Conservation (phyloP, 2,888 invertebrate species). For the Lepidocyrtoides sp. region DNA sequence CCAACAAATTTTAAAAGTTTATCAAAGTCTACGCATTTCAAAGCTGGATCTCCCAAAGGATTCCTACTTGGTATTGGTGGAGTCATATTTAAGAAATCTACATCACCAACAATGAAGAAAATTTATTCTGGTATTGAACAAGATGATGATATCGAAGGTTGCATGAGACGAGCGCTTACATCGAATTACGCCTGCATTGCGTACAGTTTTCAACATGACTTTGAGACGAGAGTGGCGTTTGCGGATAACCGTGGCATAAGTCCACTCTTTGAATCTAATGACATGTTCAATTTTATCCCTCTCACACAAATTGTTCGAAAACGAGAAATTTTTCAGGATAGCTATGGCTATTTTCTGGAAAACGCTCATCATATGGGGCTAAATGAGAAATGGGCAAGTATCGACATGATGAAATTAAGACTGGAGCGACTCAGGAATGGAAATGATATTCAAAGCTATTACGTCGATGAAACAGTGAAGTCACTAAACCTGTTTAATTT, state of each 20-base stretch:
- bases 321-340: constrained; percentile 54
- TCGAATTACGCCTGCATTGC: constrained; percentile 53
- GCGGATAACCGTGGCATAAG: constrained; percentile 57
- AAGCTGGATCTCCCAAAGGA: constrained; percentile 29
- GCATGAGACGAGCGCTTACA: constrained; percentile 19
- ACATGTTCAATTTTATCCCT: constrained; percentile 65
- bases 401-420: constrained; percentile 5
- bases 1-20: constrained; percentile 53
- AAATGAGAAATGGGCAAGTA: constrained; percentile 25
- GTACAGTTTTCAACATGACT: constrained; percentile 39
- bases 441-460: background rate
- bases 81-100: constrained; percentile 33
- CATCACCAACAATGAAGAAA: constrained; percentile 30
- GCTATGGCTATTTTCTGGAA: constrained; percentile 56
- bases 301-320: constrained; percentile 59
- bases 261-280: constrained; percentile 44
- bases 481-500: constrained; percentile 1
- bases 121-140: constrained; percentile 34
- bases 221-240: constrained; percentile 32
- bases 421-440: background rate
- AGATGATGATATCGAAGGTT: constrained; percentile 16
- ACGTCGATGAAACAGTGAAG: background rate
- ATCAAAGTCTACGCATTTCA: background rate
- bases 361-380: constrained; percentile 37
- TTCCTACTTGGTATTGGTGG: constrained; percentile 58